A percentile compares a stretch with the other conserved stretches of the same genome.
Conservation (phyloP, 2,888 invertebrate species). For the Matsumyia berberina region DNA sequence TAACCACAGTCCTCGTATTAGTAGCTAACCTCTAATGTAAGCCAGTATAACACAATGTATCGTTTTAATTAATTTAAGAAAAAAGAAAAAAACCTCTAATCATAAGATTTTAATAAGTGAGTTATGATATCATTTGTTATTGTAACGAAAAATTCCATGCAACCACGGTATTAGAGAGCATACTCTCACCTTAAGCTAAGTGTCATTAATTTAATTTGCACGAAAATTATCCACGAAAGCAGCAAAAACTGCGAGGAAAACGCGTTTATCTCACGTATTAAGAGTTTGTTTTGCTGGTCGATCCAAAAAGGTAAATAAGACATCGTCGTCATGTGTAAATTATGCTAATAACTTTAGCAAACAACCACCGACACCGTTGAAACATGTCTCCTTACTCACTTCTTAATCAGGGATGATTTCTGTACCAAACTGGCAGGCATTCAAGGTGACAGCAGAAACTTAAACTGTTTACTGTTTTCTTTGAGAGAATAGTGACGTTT, state of each 20-base stretch:
- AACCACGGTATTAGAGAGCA: conserved; percentile 7
- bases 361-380: conserved; percentile 17
- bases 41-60: conserved; percentile 9
- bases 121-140: conserved; percentile 34
- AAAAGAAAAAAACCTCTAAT: neutral
- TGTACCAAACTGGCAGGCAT: conserved; percentile 5
- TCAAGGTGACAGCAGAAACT: conserved; percentile 41
- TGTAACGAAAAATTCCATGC: conserved; percentile 6
- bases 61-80: conserved; percentile 13
- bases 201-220: conserved; percentile 46
- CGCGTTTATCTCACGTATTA: conserved; percentile 6
- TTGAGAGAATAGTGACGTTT: conserved; percentile 1
- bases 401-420: conserved; percentile 9
- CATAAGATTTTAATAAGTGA: conserved; percentile 21
- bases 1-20: neutral
- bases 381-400: neutral
- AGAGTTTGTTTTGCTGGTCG: conserved; percentile 1
- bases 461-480: conserved; percentile 13
- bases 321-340: conserved; percentile 26
- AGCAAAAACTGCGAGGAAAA: neutral
- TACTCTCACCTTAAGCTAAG: conserved; percentile 24
- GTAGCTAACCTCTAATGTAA: too few species aligned
- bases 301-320: conserved; percentile 21
- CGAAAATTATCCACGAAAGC: conserved; percentile 17
- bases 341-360: conserved; percentile 50